These are phyloP conservation scores for Zelleria hepariella DNA, from an alignment of 2,888 invertebrate species.

Conservation along the genomic window DNA sequence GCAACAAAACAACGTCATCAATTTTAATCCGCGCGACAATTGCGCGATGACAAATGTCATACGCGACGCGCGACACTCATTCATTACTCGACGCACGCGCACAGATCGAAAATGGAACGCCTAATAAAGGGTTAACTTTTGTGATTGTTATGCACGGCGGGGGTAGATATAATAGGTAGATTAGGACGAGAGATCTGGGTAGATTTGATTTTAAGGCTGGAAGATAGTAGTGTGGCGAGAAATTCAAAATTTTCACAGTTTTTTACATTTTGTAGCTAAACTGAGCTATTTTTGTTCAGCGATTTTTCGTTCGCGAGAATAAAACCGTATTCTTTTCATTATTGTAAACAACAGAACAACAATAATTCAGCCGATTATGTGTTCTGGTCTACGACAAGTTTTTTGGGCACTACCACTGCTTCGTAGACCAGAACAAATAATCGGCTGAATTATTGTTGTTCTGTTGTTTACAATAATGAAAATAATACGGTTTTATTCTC, in stretches of 20 bases:
- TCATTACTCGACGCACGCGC: constrained; percentile 53
- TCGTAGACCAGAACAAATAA: no score
- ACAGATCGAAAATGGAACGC: constrained; percentile 40
- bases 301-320: no score
- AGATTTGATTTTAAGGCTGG: neutral
- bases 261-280: no score
- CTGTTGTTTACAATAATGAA: no score
- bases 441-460: no score
- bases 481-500: no score
- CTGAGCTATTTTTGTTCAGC: no score
- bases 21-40: constrained; percentile 71
- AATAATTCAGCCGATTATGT: no score
- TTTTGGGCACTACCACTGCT: no score
- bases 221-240: neutral
- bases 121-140: constrained; percentile 65
- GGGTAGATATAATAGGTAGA: constrained; percentile 28
- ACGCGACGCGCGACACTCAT: constrained; percentile 50
- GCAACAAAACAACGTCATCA: constrained; percentile 68
- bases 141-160: constrained; percentile 39
- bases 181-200: constrained; percentile 22
- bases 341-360: no score
- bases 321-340: no score
- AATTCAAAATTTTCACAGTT: neutral
- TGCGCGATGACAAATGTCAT: constrained; percentile 71
- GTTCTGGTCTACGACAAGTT: no score